Evolutionary conservation across 2,113 vertebrate species (phyloP).

Genomic region (Sebastes schlegelii): DNA sequence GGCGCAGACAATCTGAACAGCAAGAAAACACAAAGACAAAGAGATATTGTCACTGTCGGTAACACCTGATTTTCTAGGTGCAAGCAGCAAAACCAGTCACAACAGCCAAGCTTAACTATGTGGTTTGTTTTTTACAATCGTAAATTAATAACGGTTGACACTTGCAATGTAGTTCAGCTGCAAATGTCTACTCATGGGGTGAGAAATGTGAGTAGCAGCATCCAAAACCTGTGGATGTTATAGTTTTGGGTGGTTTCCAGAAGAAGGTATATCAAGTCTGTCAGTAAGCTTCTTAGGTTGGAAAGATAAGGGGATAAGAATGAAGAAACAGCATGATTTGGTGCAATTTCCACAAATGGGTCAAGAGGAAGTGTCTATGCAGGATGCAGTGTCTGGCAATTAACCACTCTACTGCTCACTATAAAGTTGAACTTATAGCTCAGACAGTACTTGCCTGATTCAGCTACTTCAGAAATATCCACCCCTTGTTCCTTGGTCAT

Average conservation of each 20-base stretch:
- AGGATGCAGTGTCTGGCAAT: not conserved
- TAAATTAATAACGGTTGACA: not conserved
- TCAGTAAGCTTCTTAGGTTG: not conserved
- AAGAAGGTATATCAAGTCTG: not conserved
- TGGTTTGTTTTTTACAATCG: not conserved
- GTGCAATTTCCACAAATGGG: not conserved
- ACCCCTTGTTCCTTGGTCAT: constrained; percentile 88
- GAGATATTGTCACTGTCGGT: no score
- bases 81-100: no score
- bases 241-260: not conserved
- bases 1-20: no score
- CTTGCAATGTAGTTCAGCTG: not conserved
- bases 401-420: not conserved
- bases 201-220: not conserved
- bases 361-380: not conserved
- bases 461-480: constrained; percentile 87
- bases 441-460: constrained; percentile 81
- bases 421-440: not conserved
- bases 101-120: not conserved
- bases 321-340: not conserved
- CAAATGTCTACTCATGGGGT: not conserved
- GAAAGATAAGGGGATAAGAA: not conserved
- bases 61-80: no score
- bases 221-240: not conserved
- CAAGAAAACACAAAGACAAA: no score